Evolutionary conservation across 2,113 vertebrate species (phyloP), one percentile per base, ranked within the genome.

Genomic region (Indicator indicator): DNA sequence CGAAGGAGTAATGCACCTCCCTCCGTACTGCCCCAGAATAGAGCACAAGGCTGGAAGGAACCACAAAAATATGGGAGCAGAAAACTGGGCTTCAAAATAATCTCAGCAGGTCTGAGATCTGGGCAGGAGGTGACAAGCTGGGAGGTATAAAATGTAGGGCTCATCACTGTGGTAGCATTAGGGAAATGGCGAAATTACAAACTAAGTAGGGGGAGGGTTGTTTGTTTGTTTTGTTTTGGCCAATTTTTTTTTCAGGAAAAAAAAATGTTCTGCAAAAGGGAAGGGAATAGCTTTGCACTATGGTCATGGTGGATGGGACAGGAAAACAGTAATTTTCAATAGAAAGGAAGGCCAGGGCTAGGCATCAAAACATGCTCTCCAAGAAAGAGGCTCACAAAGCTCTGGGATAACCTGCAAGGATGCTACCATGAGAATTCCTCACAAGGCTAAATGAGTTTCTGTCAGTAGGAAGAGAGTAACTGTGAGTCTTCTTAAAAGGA

Each of bases 21-120:
- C 38, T 67, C 40, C 0, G 0, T 50, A 17, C 12, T 30, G 27
- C 24, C 11, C 19, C 36, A 75, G 18, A 2, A 1, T 1, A 7
- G 48, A 64, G 42, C 69, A 55, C 0, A 5, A 40, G 54, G 54
- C 20, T 1, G 5, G n/a, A 70, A 89, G 26, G 36, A 74, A 12
- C 20, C 2, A 2, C 17, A 50, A 33, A 71, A 40, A 6, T 1
- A 0, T 9, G 12, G 62, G 24, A 84, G 44, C 24, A 40, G 4
- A 68, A 40, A 60, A 24, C 71, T 72, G 12, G 24, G 52, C 24
- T 93, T 79, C 74, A 60, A 32, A 69, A 28, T 78, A 2, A 5
- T 54, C 48, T 76, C 44, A 52, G 12, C 6, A 38, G 19, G 28
- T 5, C 75, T 38, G 48, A 69, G 11, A 42, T 55, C 50, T 65